Base-by-base conservation (phyloP, 2,888 invertebrate species). In the Phyto melanocephala region DNA sequence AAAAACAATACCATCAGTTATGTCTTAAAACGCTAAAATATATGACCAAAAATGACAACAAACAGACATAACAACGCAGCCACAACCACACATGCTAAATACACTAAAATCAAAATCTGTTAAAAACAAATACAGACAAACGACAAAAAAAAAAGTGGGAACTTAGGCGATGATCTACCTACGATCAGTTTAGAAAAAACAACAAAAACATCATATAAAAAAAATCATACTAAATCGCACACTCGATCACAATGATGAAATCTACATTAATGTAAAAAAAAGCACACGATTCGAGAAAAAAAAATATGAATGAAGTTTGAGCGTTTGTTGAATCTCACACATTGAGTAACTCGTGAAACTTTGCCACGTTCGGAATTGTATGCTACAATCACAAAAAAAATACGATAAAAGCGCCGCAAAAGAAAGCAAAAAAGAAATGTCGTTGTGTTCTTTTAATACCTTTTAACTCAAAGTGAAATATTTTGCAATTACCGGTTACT, bases 111-210 rank as follows among this genome's bases (percentile, higher is more conserved):
- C 22, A 62, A 77, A 52, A 62, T 60, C 42, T 35, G n/a, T 60
- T 58, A 60, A 77, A 62, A 0, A 68, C 62, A 62, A 70, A 45
- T 28, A 76, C 76, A 80, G n/a, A 58, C 6, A 28, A 5, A 28
- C 6, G 28, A 5, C 6, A n/a, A 42, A 11, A 37, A 50, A 35
- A 42, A 56, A 56, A 28, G 52, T 60, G 52, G 62, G 76, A 80
- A 77, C 72, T 83, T 85, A 79, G 81, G 84, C 85, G 83, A 86
- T 84, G 86, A 83, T 85, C 86, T 84, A 78, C 86, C 86, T 84
- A 86, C 86, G 85, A 84, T 85, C 83, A 62, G 54, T 76, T 78
- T 75, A 58, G 58, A 74, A 63, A 28, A 67, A 50, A 42, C 71
- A 77, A 65, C 74, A 78, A 75, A 54, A 52, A 65, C 33, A 35